A percentile compares a stretch with the other conserved stretches of the same genome.
These are phyloP conservation scores for Venturia canescens DNA, from an alignment of 1,140 invertebrate species.

Conservation along the genomic window DNA sequence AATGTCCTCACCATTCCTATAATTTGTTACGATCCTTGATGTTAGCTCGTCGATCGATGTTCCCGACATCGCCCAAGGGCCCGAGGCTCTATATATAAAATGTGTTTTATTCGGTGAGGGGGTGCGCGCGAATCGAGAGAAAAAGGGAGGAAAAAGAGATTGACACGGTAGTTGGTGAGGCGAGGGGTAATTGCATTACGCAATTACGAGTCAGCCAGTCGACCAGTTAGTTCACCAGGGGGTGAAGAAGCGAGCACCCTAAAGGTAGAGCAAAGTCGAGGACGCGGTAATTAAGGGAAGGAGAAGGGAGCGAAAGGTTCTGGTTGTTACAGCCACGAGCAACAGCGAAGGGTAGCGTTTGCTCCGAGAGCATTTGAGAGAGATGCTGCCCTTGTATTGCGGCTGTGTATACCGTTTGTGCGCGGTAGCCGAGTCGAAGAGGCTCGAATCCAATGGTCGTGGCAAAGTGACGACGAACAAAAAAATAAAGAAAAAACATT, in stretches of 20 bases:
- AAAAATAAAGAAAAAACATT: neutral
- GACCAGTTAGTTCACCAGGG: constrained; percentile 15
- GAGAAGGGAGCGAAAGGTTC: neutral
- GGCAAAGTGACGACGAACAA: neutral
- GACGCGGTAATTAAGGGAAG: constrained; percentile 25
- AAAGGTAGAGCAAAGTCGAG: constrained; percentile 23
- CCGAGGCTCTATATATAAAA: no score
- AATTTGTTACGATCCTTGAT: no score
- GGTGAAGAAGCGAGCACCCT: neutral
- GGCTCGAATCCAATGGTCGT: no score
- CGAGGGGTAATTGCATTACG: constrained; percentile 22
- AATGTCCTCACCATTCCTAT: no score
- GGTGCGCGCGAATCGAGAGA: no score
- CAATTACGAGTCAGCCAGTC: constrained; percentile 35
- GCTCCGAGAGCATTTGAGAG: neutral
- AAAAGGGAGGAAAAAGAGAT: neutral
- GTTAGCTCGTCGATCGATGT: no score
- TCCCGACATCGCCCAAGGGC: no score
- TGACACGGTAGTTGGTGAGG: constrained; percentile 14
- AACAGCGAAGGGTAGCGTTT: neutral
- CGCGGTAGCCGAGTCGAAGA: no score
- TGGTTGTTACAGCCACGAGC: neutral
- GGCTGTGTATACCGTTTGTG: neutral
- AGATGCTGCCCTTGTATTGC: neutral
- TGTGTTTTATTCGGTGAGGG: no score